Evolutionary conservation across 2,113 vertebrate species (phyloP).

Genomic region (Apaloderma vittatum): DNA sequence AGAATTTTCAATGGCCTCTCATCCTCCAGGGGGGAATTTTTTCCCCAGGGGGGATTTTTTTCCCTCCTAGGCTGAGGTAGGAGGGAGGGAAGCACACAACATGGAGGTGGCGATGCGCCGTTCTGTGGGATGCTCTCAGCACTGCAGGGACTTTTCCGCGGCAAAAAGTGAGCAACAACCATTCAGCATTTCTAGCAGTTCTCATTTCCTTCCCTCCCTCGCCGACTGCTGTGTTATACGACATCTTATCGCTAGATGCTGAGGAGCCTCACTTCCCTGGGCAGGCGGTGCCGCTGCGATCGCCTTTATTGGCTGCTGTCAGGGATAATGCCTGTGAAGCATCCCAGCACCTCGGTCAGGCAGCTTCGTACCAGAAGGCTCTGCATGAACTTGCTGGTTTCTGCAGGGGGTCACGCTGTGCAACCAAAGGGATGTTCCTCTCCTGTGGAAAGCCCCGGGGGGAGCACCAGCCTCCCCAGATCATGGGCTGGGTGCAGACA

Average conservation of each 20-base stretch:
- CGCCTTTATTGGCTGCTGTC: neutral
- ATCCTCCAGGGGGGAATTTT: neutral
- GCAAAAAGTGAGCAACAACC: neutral
- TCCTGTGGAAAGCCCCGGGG: neutral
- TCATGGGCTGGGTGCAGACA: neutral
- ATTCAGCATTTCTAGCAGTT: neutral
- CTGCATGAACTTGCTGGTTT: neutral
- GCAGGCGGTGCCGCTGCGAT: neutral
- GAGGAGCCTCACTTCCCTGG: neutral
- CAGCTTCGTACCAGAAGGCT: neutral
- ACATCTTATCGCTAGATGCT: neutral
- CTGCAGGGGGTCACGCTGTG: no score
- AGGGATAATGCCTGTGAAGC: neutral
- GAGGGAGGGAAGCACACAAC: neutral
- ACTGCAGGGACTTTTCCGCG: neutral
- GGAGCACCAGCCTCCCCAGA: no score
- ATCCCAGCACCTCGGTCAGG: neutral
- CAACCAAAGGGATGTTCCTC: neutral
- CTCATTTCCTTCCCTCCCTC: neutral
- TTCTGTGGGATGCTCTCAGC: neutral
- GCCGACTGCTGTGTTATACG: neutral
- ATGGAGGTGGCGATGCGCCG: neutral
- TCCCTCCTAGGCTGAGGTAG: neutral
- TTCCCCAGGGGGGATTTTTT: neutral
- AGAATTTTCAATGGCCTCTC: no score